Evolutionary conservation across 2,797 vertebrate genomes (phyloP).

Genomic region (Labeo calbasu): DNA sequence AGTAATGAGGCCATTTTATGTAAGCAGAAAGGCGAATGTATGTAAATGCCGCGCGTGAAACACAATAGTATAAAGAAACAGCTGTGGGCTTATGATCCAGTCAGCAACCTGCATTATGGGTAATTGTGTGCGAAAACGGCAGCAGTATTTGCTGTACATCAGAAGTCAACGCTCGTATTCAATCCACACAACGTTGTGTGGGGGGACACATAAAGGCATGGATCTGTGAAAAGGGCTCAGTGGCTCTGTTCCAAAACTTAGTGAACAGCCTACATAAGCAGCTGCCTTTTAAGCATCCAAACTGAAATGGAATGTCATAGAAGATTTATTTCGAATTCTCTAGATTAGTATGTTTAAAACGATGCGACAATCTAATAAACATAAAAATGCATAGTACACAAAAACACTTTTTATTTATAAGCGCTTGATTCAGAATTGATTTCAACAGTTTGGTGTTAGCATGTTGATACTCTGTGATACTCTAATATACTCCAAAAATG

Average conservation of each 20-base stretch:
- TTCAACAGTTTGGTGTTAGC: not conserved
- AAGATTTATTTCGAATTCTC: not conserved
- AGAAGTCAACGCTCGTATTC: not conserved
- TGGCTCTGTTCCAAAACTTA: slow-evolving; percentile 11
- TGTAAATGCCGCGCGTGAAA: slow-evolving; percentile 22
- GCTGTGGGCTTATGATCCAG: slow-evolving; percentile 39
- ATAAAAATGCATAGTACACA: no score
- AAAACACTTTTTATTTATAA: not conserved
- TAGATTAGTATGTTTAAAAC: not conserved
- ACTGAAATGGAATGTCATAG: not conserved
- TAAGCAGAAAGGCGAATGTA: slow-evolving; percentile 39
- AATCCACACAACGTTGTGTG: slow-evolving; percentile 1
- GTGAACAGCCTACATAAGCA: slow-evolving; percentile 12
- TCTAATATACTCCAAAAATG: no score
- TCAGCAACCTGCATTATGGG: slow-evolving; percentile 35
- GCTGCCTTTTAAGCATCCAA: not conserved
- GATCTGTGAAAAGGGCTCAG: not conserved
- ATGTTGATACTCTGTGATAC: not conserved
- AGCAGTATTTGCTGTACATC: slow-evolving; percentile 22
- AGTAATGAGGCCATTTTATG: slow-evolving; percentile 41
- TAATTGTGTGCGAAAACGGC: slow-evolving; percentile 27
- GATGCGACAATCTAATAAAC: no score
- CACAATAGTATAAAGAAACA: slow-evolving; percentile 30
- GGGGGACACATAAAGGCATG: slow-evolving; percentile 2
- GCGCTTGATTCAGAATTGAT: not conserved